A percentile compares a stretch with the other conserved stretches of the same genome.
phyloP scores from a whole-genome alignment of 1,140 invertebrate species.

The Drosophila lacertosa region DNA sequence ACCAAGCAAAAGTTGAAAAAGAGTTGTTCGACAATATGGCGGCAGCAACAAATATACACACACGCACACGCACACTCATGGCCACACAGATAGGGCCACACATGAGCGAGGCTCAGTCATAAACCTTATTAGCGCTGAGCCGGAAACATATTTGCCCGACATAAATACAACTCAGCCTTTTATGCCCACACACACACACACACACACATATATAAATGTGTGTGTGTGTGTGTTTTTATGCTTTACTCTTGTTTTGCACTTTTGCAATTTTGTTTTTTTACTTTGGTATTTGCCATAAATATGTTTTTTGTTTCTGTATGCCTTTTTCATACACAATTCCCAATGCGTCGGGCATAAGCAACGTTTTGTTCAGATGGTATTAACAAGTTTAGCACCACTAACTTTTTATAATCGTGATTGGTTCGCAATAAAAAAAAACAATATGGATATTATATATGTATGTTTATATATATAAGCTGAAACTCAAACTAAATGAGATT shows the following conservation, averaged over 20 bases:
- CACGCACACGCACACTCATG: slow-evolving; percentile 1
- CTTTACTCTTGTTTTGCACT: slow-evolving; percentile 67
- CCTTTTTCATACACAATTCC: slow-evolving; percentile 34
- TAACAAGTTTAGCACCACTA: neutral
- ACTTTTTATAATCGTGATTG: neutral
- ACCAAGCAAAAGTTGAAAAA: slow-evolving; percentile 57
- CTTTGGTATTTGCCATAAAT: slow-evolving; percentile 47
- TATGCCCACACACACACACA: slow-evolving; percentile 27
- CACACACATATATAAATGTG: neutral
- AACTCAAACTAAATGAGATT: neutral
- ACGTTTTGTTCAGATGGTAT: slow-evolving; percentile 10
- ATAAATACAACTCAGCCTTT: slow-evolving; percentile 73
- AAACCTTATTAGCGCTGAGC: slow-evolving; percentile 80
- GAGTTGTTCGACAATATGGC: slow-evolving; percentile 75
- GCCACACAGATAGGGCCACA: slow-evolving; percentile 5
- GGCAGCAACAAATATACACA: slow-evolving; percentile 36
- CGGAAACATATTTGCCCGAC: slow-evolving; percentile 80
- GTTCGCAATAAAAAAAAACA: neutral
- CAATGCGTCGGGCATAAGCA: slow-evolving; percentile 18
- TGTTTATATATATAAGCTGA: no score
- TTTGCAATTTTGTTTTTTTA: slow-evolving; percentile 69
- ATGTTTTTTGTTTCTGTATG: slow-evolving; percentile 17
- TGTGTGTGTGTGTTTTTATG: slow-evolving; percentile 19
- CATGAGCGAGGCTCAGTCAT: slow-evolving; percentile 52
- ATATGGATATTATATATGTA: no score